Evolutionary conservation across 2,797 vertebrate genomes (phyloP).

Genomic region (Champsocephalus gunnari): DNA sequence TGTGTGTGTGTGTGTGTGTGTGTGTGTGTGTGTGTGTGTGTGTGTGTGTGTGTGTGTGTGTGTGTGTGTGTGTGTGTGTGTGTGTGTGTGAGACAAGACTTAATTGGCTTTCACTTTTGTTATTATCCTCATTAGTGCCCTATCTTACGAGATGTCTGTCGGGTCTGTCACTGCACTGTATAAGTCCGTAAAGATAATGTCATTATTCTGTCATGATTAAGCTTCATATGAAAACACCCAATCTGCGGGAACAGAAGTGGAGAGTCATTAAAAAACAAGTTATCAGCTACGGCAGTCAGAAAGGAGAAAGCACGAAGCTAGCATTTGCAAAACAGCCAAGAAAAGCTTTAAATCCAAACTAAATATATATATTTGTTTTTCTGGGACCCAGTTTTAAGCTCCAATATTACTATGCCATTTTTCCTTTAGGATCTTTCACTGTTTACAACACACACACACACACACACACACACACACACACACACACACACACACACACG

Average conservation of each 20-base stretch:
- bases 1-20: background rate
- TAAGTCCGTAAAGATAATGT: background rate
- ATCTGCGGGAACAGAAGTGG: background rate
- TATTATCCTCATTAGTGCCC: slow-evolving; percentile 2
- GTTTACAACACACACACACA: background rate
- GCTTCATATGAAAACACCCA: background rate
- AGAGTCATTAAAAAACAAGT: background rate
- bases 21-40: no score
- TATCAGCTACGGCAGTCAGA: background rate
- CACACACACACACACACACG: slow-evolving; percentile 25
- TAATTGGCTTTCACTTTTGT: slow-evolving; percentile 21
- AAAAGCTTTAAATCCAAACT: background rate
- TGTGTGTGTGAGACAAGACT: background rate
- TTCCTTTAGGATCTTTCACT: background rate
- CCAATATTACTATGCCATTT: background rate
- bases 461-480: slow-evolving; percentile 22
- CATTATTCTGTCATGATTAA: background rate
- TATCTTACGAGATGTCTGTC: background rate
- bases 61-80: no score
- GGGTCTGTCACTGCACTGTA: background rate
- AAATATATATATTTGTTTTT: background rate
- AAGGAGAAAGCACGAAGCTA: background rate
- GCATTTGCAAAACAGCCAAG: background rate
- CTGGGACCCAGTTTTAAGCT: no score
- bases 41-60: background rate